Evolutionary conservation across 1,140 invertebrate genomes (phyloP).

Genomic region (Brachionus asplanchnoidis): DNA sequence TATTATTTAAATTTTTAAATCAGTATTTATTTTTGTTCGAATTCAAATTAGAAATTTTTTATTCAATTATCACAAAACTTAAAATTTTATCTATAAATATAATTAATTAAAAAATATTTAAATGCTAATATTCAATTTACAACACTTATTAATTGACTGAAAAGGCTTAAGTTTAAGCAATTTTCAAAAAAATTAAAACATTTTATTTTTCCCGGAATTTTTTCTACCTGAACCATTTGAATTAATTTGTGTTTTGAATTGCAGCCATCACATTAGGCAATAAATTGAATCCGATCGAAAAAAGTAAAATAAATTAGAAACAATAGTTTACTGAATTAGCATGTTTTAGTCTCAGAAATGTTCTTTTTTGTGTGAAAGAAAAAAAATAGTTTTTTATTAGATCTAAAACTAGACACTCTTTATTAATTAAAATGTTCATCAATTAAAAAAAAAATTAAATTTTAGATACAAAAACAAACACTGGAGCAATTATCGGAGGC

Average conservation of each 20-base stretch:
- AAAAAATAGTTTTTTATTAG: too few relatives aligned
- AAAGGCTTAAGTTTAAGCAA: too few relatives aligned
- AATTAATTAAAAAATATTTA: too few relatives aligned
- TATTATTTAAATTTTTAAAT: too few relatives aligned
- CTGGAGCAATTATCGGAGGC: conserved; percentile 21
- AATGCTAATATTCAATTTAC: too few relatives aligned
- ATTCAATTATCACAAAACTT: too few relatives aligned
- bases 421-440: background rate
- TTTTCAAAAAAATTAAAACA: too few relatives aligned
- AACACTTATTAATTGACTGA: too few relatives aligned
- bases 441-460: background rate
- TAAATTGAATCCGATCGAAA: background rate
- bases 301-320: background rate
- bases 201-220: background rate
- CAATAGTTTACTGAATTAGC: background rate
- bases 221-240: background rate
- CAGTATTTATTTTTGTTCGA: too few relatives aligned
- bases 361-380: background rate
- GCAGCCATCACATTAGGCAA: background rate
- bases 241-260: background rate
- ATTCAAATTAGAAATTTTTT: too few relatives aligned
- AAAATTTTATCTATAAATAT: too few relatives aligned
- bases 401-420: background rate
- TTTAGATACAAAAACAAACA: background rate
- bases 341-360: background rate